Evolutionary conservation across 2,888 invertebrate genomes (phyloP), one percentile per base, ranked within the genome.

Genomic region (Aspidiotus destructor): DNA sequence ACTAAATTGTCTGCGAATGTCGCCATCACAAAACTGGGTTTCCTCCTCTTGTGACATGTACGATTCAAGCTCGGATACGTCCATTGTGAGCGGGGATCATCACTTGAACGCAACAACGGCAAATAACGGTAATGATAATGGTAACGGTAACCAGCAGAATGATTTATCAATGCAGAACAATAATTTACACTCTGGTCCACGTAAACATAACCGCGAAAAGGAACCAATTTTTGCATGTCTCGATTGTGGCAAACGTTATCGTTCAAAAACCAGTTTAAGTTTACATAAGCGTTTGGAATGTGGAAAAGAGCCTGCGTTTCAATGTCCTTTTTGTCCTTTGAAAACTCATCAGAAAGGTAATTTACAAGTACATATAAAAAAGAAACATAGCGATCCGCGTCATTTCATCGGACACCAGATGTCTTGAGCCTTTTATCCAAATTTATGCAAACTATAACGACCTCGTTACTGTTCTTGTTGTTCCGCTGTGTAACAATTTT

Each of bases 301-400:
- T 70, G 76, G 76, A 16, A 75, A 75, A 70, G 75, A 74, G 68
- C 76, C 76, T 8, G 73, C 74, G 8, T 75, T 75, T 70, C 73
- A 74, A 58, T 76, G 76, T 55, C 74, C 74, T 9, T 74, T 71
- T 63, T 76, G 76, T 70, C 73, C 74, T 41, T 71, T 74, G 62
- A 74, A 73, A 69, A 74, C 74, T 15, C 74, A 74, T 69, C 74
- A 74, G 69, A 74, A 74, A 71, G 74, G 74, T 52, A 73, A 74
- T 61, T 71, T 73, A 17, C 72, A 73, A 62, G 73, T 73, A 40
- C 73, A 73, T 62, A 72, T 73, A 41, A 73, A 73, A 71, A 73
- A 73, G 72, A 73, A 73, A 58, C 73, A 73, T 64, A 71, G 62
- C 67, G 71, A 72, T n/a, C 70, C 69, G 17, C 52, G 69, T 6